These are phyloP conservation scores for Hecatera dysodea DNA, from an alignment of 2,888 invertebrate genomes.

Conservation along the genomic window DNA sequence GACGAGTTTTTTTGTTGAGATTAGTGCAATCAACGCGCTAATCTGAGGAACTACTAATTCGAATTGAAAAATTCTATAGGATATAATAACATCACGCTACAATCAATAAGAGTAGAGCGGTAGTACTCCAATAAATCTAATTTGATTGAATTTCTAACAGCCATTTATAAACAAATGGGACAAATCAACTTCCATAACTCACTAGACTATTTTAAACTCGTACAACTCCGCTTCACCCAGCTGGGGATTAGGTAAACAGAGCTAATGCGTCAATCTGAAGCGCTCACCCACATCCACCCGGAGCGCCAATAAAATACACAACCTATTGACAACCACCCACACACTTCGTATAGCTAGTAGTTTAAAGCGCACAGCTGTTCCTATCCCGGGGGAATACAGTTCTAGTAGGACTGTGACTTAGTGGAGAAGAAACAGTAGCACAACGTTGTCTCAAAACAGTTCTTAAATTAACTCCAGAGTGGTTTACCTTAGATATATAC, in stretches of 20 bases:
- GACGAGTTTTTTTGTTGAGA: too few relatives aligned
- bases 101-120: too few relatives aligned
- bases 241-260: conserved; percentile 23
- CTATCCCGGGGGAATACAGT: conserved; percentile 46
- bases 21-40: too few relatives aligned
- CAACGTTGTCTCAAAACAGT: not conserved
- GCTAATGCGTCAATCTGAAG: conserved; percentile 40
- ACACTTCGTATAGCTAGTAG: conserved; percentile 42
- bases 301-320: conserved; percentile 45
- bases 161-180: not conserved
- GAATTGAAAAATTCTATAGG: too few relatives aligned
- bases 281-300: conserved; percentile 21
- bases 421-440: conserved; percentile 15
- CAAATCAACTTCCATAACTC: not conserved
- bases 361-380: conserved; percentile 56
- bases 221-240: not conserved
- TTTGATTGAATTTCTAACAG: not conserved
- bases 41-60: too few relatives aligned
- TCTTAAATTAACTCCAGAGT: too few relatives aligned
- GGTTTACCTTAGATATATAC: too few relatives aligned
- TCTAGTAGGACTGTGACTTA: conserved; percentile 24
- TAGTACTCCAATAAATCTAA: not conserved
- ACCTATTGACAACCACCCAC: conserved; percentile 51
- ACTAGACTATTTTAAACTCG: not conserved
- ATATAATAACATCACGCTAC: too few relatives aligned